phyloP scores from a whole-genome alignment of 2,888 invertebrate genomes.

The Tetramorium bicarinatum region DNA sequence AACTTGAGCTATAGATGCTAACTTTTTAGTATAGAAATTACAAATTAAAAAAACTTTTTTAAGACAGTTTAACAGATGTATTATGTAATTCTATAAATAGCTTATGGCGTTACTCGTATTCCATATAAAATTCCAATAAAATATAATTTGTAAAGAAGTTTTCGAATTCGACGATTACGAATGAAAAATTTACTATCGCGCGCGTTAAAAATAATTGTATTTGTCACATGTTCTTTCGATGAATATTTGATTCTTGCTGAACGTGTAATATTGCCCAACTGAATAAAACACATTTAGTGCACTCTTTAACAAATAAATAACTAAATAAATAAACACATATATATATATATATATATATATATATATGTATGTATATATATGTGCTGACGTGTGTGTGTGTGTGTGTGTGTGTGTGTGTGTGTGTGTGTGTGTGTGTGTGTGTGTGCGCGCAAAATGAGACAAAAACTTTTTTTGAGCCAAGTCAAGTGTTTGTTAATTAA shows the following conservation, averaged over 20 bases:
- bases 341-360: no score
- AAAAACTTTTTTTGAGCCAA: no score
- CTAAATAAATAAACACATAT: no score
- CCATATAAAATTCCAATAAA: background rate
- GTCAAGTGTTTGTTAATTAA: no score
- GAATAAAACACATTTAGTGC: background rate
- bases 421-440: no score
- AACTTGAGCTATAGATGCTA: background rate
- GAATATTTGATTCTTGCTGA: background rate
- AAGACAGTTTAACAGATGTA: background rate
- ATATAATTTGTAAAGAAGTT: background rate
- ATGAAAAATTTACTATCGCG: background rate
- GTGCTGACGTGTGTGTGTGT: no score
- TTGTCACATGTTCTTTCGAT: background rate
- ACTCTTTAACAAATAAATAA: background rate
- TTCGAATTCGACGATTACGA: background rate
- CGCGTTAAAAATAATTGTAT: background rate
- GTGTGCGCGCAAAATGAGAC: no score
- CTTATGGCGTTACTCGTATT: background rate
- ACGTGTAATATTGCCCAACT: background rate
- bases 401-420: no score
- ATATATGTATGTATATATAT: no score
- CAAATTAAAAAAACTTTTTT: background rate
- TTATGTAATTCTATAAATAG: background rate
- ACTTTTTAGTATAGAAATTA: conserved; percentile 1